These are phyloP conservation scores for Caranx ignobilis DNA, from an alignment of 2,113 vertebrate genomes.

Conservation along the genomic window DNA sequence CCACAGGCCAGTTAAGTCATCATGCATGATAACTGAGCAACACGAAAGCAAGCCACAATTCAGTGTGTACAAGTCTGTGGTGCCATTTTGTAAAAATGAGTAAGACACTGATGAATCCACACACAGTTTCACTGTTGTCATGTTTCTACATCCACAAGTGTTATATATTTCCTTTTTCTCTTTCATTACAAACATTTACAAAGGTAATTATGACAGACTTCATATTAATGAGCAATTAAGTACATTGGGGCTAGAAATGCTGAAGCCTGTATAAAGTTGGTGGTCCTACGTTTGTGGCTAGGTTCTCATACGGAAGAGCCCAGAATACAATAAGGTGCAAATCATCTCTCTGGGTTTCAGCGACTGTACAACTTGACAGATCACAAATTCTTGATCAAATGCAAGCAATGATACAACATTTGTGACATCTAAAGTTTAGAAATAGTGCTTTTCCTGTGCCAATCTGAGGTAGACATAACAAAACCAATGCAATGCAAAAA, in stretches of 20 bases:
- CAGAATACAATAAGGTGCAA: slow-evolving; percentile 70
- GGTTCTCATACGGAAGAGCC: slow-evolving; percentile 33
- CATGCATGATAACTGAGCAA: slow-evolving; percentile 85
- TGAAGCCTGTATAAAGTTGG: slow-evolving; percentile 54
- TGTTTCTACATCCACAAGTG: slow-evolving; percentile 65
- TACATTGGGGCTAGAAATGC: slow-evolving; percentile 55
- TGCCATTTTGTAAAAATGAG: slow-evolving; percentile 74
- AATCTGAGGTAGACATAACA: slow-evolving; percentile 81
- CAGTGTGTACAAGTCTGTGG: slow-evolving; percentile 73
- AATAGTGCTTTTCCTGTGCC: slow-evolving; percentile 76
- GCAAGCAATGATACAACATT: slow-evolving; percentile 38
- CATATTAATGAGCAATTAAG: slow-evolving; percentile 55
- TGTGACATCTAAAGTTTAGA: slow-evolving; percentile 53
- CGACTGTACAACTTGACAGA: slow-evolving; percentile 58
- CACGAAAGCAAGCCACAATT: slow-evolving; percentile 82
- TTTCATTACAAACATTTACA: slow-evolving; percentile 86
- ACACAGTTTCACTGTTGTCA: slow-evolving; percentile 75
- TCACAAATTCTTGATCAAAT: slow-evolving; percentile 43
- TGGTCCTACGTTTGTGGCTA: slow-evolving; percentile 55
- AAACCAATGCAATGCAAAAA: slow-evolving; percentile 56
- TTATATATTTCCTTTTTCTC: slow-evolving; percentile 55
- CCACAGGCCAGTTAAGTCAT: slow-evolving; percentile 70
- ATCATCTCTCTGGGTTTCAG: slow-evolving; percentile 50
- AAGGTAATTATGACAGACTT: slow-evolving; percentile 77
- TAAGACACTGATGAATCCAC: slow-evolving; percentile 77